Conservation (phyloP, 2,888 invertebrate genomes). For the Drosophila multiciliata region DNA sequence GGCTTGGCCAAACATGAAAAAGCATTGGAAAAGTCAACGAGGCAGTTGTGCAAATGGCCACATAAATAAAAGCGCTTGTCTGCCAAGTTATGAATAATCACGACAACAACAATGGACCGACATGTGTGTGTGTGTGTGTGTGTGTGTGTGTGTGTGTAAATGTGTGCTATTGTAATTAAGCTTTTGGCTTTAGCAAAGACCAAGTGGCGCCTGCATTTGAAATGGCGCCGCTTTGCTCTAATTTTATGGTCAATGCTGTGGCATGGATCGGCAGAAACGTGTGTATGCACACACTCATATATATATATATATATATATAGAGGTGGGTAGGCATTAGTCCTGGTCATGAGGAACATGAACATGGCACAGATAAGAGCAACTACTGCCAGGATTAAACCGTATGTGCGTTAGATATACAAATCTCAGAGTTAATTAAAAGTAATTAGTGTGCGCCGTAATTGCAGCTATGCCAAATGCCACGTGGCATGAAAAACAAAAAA, state of each 20-base stretch:
- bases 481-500: background rate
- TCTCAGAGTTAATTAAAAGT: conserved; percentile 76
- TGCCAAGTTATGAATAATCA: conserved; percentile 79
- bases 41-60: conserved; percentile 68
- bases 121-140: conserved; percentile 14
- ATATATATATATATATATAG: background rate
- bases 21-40: conserved; percentile 46
- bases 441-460: conserved; percentile 72
- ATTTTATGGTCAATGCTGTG: conserved; percentile 70
- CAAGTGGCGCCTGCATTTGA: conserved; percentile 52
- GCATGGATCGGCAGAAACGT: conserved; percentile 57
- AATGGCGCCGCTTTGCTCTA: conserved; percentile 67
- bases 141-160: conserved; percentile 13
- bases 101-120: conserved; percentile 41
- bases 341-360: conserved; percentile 16
- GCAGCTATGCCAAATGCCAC: conserved; percentile 55
- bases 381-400: conserved; percentile 19
- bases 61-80: conserved; percentile 74
- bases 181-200: conserved; percentile 54
- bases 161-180: conserved; percentile 66
- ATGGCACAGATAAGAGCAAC: conserved; percentile 42
- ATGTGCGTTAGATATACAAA: conserved; percentile 65
- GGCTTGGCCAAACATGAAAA: conserved; percentile 17
- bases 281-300: conserved; percentile 25
- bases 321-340: conserved; percentile 37